phyloP scores from a whole-genome alignment of 2,113 vertebrate species.

The Campylorhamphus procurvoides region DNA sequence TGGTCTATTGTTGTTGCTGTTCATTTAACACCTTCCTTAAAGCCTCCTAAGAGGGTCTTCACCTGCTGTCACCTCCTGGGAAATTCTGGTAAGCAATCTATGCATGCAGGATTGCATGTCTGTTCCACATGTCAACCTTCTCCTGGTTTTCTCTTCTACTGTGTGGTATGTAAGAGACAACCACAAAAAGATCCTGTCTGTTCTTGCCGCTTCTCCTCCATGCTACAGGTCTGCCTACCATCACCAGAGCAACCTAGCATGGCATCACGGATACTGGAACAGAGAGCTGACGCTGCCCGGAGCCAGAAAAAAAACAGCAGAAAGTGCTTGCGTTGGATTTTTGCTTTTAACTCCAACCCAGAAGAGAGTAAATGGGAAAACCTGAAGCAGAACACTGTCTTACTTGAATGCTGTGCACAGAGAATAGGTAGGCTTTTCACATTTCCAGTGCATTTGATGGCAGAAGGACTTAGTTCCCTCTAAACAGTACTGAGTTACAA shows the following conservation, averaged over 20 bases:
- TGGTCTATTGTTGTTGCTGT: neutral
- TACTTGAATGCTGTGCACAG: neutral
- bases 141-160: neutral
- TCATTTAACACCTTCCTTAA: neutral
- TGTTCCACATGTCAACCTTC: neutral
- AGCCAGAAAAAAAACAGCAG: neutral
- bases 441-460: neutral
- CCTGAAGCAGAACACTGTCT: neutral
- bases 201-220: neutral
- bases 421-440: neutral
- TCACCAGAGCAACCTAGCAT: neutral
- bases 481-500: neutral
- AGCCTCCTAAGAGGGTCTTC: neutral
- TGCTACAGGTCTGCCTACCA: neutral
- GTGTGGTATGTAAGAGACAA: neutral
- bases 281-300: neutral
- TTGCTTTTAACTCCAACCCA: neutral
- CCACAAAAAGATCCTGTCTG: neutral
- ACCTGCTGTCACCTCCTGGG: neutral
- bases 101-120: neutral
- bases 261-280: fast-evolving
- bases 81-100: neutral
- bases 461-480: neutral
- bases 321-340: neutral
- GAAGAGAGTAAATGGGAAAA: neutral